Percentiles rank a stretch among this genome's conserved stretches.
Evolutionary conservation across 2,888 invertebrate species (phyloP).

Genomic region (Camptogramma bilineatum): DNA sequence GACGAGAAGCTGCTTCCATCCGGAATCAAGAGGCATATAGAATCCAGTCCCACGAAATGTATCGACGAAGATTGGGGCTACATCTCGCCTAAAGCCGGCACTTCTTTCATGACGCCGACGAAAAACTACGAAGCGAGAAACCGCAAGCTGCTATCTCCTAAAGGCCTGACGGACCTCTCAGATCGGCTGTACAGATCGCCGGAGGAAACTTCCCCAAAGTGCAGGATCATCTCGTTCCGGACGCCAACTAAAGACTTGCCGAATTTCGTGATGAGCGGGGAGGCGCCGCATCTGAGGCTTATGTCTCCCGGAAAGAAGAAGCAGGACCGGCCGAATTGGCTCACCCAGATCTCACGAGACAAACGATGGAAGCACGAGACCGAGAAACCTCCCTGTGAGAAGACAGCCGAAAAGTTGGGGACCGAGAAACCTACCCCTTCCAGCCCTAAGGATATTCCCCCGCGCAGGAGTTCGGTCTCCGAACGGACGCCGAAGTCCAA

Average conservation of each 20-base stretch:
- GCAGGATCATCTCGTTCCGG: constrained; percentile 56
- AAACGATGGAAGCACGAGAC: constrained; percentile 40
- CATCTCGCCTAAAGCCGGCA: constrained; percentile 55
- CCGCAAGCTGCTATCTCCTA: constrained; percentile 61
- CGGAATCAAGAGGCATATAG: constrained; percentile 26
- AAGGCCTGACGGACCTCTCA: constrained; percentile 41
- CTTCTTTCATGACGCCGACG: constrained; percentile 70
- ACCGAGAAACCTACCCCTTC: constrained; percentile 43
- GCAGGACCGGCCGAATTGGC: constrained; percentile 86
- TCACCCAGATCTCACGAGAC: constrained; percentile 76
- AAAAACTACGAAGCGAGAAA: constrained; percentile 62
- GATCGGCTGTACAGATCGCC: constrained; percentile 49
- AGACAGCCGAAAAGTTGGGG: constrained; percentile 11
- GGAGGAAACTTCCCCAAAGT: constrained; percentile 55
- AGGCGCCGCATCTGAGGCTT: constrained; percentile 89
- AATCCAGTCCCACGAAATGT: constrained; percentile 6
- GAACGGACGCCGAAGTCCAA: constrained; percentile 60
- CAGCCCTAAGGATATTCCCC: constrained; percentile 62
- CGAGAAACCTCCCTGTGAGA: constrained; percentile 26
- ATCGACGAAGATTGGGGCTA: constrained; percentile 57
- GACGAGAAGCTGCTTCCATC: constrained; percentile 23
- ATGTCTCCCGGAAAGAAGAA: constrained; percentile 89
- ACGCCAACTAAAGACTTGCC: constrained; percentile 91
- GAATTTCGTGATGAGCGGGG: constrained; percentile 90
- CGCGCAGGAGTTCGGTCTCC: constrained; percentile 58